These are phyloP conservation scores for Drosophila meridionalis DNA, from an alignment of 2,888 invertebrate genomes.

Conservation along the genomic window DNA sequence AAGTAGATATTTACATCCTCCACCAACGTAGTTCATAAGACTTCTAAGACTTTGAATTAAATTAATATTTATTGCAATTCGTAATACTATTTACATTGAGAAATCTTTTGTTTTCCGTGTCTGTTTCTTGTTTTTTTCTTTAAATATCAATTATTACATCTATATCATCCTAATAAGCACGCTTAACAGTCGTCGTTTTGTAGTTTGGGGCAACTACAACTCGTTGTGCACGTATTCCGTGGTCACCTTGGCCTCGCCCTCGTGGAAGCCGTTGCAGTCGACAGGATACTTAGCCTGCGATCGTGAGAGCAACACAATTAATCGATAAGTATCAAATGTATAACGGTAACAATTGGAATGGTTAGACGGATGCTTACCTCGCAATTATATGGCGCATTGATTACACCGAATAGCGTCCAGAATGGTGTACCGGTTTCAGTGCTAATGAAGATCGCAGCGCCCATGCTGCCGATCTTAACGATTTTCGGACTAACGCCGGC, in stretches of 20 bases:
- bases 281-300: slow-evolving; percentile 86
- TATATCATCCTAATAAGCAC: slow-evolving; percentile 65
- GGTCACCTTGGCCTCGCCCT: slow-evolving; percentile 92
- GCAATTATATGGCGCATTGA: slow-evolving; percentile 90
- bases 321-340: slow-evolving; percentile 27
- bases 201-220: slow-evolving; percentile 86
- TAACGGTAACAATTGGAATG: slow-evolving; percentile 42
- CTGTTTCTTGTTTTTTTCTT: background rate
- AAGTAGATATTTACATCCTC: background rate
- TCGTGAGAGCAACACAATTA: background rate
- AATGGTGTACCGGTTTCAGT: slow-evolving; percentile 90
- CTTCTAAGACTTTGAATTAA: slow-evolving; percentile 44
- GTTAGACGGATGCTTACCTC: slow-evolving; percentile 86
- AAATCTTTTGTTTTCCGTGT: slow-evolving; percentile 52
- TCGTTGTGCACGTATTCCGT: slow-evolving; percentile 93
- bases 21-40: background rate
- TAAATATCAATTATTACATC: slow-evolving; percentile 46
- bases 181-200: slow-evolving; percentile 32
- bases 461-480: slow-evolving; percentile 90
- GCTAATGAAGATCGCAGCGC: slow-evolving; percentile 91
- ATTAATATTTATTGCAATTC: slow-evolving; percentile 70
- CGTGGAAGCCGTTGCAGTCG: slow-evolving; percentile 92
- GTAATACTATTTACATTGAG: slow-evolving; percentile 74
- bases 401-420: slow-evolving; percentile 91
- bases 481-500: slow-evolving; percentile 90